Conservation (phyloP, 2,888 invertebrate genomes). For the Idaea biselata region DNA sequence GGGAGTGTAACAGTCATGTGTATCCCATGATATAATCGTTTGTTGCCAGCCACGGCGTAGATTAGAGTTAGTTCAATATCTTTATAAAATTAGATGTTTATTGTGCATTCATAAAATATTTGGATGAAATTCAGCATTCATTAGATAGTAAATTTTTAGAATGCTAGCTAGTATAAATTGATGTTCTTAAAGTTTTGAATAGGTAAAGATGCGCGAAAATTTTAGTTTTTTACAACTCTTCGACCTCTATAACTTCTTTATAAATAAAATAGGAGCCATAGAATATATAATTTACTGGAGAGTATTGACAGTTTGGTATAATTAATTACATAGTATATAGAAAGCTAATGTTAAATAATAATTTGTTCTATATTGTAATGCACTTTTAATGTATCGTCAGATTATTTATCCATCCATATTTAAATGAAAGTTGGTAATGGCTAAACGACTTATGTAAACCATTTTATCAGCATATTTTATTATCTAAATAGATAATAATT, state of each 20-base stretch:
- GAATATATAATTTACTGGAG: conserved; percentile 34
- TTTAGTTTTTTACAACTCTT: conserved; percentile 27
- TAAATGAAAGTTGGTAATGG: not conserved
- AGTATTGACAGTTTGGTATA: conserved; percentile 35
- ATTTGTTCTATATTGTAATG: conserved; percentile 54
- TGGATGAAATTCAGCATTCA: conserved; percentile 71
- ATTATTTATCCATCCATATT: conserved; percentile 9
- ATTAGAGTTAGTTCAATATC: conserved; percentile 73
- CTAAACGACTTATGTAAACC: not conserved
- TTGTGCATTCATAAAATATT: conserved; percentile 64
- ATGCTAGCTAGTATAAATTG: conserved; percentile 79
- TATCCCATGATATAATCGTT: conserved; percentile 27
- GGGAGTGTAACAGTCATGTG: too few species aligned
- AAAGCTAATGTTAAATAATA: conserved; percentile 36
- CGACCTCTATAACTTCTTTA: conserved; percentile 33
- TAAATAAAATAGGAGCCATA: conserved; percentile 32
- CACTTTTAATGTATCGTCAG: conserved; percentile 50
- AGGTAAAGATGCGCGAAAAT: conserved; percentile 30
- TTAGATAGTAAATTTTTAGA: conserved; percentile 79
- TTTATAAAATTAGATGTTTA: conserved; percentile 73
- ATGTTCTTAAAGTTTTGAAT: conserved; percentile 53
- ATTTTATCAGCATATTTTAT: not conserved
- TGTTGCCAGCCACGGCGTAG: conserved; percentile 63
- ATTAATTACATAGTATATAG: conserved; percentile 22
- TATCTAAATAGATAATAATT: not conserved